phyloP scores from a whole-genome alignment of 2,888 invertebrate genomes.

The Clostera curtula region DNA sequence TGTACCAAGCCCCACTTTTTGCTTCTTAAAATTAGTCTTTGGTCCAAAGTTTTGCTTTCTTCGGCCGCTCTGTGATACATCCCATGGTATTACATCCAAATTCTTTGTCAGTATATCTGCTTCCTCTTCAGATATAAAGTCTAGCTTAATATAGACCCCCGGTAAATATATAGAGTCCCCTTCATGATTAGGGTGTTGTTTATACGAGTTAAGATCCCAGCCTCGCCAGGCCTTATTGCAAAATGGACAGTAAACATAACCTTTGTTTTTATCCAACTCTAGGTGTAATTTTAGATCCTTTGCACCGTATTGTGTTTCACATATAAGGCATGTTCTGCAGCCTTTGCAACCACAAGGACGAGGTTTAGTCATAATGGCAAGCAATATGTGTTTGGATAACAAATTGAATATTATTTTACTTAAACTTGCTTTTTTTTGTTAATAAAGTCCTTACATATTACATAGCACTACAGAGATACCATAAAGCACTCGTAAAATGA shows the following conservation, averaged over 20 bases:
- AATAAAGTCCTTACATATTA: too few relatives aligned
- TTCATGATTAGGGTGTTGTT: constrained; percentile 79
- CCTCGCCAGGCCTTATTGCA: constrained; percentile 86
- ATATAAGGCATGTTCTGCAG: constrained; percentile 89
- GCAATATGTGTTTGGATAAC: neutral
- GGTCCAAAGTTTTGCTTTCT: constrained; percentile 99
- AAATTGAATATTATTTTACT: neutral
- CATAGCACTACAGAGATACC: too few relatives aligned
- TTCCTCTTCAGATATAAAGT: constrained; percentile 85
- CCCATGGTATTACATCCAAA: constrained; percentile 90
- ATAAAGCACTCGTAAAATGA: too few relatives aligned
- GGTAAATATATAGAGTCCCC: constrained; percentile 77
- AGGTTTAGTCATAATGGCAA: constrained; percentile 73
- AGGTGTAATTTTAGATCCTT: constrained; percentile 44
- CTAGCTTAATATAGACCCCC: constrained; percentile 79
- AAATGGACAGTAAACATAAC: constrained; percentile 84
- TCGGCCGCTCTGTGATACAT: constrained; percentile 94
- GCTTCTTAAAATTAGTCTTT: constrained; percentile 98
- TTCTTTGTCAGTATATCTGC: constrained; percentile 77
- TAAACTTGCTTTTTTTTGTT: too few relatives aligned
- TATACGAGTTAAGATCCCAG: constrained; percentile 77
- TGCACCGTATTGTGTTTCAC: constrained; percentile 80
- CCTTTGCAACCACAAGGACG: constrained; percentile 95
- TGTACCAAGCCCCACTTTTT: constrained; percentile 83
- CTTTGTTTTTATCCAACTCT: constrained; percentile 65